phyloP scores from a whole-genome alignment of 2,888 invertebrate species.

The Drosophila kuntzei region DNA sequence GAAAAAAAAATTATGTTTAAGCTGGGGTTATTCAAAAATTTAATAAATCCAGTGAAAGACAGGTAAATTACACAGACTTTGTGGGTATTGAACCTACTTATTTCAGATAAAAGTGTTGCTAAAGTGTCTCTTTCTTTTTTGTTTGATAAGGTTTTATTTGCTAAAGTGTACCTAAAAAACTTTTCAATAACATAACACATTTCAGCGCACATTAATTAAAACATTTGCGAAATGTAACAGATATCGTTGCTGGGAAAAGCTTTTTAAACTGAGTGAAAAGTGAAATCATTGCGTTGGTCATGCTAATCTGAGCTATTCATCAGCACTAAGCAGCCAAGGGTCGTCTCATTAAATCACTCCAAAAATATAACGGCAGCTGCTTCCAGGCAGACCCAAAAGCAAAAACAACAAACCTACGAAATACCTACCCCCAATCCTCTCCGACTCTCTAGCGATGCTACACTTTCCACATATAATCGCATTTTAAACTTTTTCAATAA shows the following conservation, averaged over 20 bases:
- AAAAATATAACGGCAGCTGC: constrained; percentile 58
- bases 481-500: constrained; percentile 81
- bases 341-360: constrained; percentile 63
- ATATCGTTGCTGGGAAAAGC: neutral
- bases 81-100: no score
- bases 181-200: neutral
- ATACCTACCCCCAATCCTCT: neutral
- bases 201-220: neutral
- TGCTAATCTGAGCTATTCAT: constrained; percentile 59
- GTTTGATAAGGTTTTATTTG: no score
- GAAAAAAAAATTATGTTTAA: no score
- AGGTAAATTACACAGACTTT: no score
- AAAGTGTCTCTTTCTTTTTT: no score
- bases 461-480: constrained; percentile 68
- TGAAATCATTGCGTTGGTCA: constrained; percentile 5
- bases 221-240: neutral
- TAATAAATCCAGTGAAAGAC: no score
- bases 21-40: no score
- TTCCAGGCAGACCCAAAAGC: constrained; percentile 18
- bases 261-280: constrained; percentile 8
- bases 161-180: no score
- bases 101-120: neutral
- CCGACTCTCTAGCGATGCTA: neutral
- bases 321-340: constrained; percentile 39
- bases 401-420: neutral